Evolutionary conservation across 2,113 vertebrate genomes (phyloP).

Genomic region (Setophaga kirtlandii): DNA sequence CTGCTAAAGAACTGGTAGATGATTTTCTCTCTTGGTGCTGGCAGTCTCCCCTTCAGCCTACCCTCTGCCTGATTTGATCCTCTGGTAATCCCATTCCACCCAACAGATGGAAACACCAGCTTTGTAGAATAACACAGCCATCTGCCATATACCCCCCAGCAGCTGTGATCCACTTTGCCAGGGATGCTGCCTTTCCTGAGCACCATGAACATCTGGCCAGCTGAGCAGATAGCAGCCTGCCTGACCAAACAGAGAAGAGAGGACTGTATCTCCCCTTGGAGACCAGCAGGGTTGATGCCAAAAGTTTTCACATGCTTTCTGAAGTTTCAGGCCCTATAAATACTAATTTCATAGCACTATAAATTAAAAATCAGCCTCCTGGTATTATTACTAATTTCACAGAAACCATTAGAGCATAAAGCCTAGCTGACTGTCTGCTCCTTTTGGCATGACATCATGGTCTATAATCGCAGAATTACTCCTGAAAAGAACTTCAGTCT

Average conservation of each 20-base stretch:
- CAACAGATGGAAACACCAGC: conserved; percentile 19
- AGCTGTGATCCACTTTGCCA: not conserved
- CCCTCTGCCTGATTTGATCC: not conserved
- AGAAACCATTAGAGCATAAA: conserved; percentile 22
- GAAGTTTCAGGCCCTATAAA: not conserved
- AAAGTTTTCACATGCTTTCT: not conserved
- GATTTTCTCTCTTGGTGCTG: not conserved
- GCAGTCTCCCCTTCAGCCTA: not conserved
- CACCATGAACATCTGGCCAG: not conserved
- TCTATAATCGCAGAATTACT: conserved; percentile 36
- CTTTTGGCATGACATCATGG: conserved; percentile 41
- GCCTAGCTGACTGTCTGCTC: conserved; percentile 15
- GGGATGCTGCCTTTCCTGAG: not conserved
- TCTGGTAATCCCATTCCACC: not conserved
- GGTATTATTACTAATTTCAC: conserved; percentile 30
- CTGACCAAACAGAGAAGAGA: not conserved
- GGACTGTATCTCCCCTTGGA: not conserved
- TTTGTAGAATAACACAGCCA: not conserved
- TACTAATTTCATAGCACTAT: not conserved
- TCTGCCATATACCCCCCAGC: not conserved
- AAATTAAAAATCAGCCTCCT: conserved; percentile 36
- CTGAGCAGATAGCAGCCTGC: not conserved
- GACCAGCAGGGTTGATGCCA: not conserved
- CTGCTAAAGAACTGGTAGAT: not conserved
- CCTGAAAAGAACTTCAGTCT: conserved; percentile 1